phyloP scores from a whole-genome alignment of 2,797 vertebrate genomes.

The Acrossocheilus fasciatus region DNA sequence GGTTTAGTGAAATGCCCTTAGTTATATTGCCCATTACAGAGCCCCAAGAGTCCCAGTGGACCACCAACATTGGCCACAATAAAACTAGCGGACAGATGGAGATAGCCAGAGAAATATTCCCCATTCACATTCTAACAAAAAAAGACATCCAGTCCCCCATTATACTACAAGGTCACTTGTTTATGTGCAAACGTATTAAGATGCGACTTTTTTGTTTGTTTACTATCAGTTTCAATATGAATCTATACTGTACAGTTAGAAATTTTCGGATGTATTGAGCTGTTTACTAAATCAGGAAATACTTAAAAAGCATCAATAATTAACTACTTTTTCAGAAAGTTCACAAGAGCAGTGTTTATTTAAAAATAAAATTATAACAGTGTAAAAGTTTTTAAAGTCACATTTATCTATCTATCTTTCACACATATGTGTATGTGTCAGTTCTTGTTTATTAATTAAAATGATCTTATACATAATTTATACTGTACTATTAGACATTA shows the following conservation, averaged over 20 bases:
- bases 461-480: background rate
- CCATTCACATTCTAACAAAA: conserved; percentile 33
- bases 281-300: background rate
- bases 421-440: no score
- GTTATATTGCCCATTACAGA: conserved; percentile 53
- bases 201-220: conserved; percentile 16
- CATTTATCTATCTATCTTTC: no score
- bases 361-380: no score
- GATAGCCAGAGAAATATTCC: conserved; percentile 43
- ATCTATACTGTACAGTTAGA: background rate
- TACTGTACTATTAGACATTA: no score
- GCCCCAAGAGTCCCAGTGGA: conserved; percentile 54
- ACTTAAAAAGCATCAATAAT: no score
- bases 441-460: background rate
- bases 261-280: background rate
- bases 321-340: no score
- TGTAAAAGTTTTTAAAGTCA: no score
- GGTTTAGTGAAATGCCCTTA: conserved; percentile 57
- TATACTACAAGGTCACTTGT: conserved; percentile 62
- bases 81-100: conserved; percentile 65
- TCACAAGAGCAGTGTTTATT: no score
- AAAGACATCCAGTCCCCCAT: conserved; percentile 40
- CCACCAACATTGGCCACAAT: conserved; percentile 46
- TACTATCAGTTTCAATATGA: background rate
- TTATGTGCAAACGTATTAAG: conserved; percentile 52